phyloP scores from a whole-genome alignment of 2,113 vertebrate genomes.

The Cyprichromis sp. region DNA sequence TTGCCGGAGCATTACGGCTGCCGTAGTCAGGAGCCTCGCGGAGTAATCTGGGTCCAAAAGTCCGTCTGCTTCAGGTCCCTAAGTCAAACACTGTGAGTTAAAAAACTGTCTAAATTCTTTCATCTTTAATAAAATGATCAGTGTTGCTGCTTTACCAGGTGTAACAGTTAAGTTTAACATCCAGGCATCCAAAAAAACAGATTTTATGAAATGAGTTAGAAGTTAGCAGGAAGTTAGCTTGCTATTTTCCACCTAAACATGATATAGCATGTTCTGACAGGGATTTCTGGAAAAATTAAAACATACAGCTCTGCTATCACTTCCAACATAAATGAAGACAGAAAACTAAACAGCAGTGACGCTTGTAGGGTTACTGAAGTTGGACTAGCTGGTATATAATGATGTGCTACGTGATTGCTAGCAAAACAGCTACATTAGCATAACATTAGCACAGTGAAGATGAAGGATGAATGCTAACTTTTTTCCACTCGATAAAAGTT shows the following conservation, averaged over 20 bases:
- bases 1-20: fast-evolving
- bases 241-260: not conserved
- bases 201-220: not conserved
- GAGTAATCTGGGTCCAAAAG: not conserved
- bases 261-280: fast-evolving
- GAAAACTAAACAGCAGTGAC: not conserved
- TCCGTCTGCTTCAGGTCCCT: fast-evolving
- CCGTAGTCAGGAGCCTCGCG: not conserved
- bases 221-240: not conserved
- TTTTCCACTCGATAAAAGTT: not conserved
- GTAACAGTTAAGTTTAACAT: not conserved
- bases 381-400: too few relatives aligned
- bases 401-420: not conserved
- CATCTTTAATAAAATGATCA: not conserved
- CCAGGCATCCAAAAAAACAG: not conserved
- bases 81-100: not conserved
- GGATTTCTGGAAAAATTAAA: not conserved
- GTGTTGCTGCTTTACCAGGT: not conserved
- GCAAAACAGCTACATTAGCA: not conserved
- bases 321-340: not conserved
- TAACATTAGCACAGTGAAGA: not conserved
- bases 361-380: not conserved
- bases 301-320: not conserved
- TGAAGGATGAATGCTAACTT: not conserved
- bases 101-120: not conserved